Evolutionary conservation across 2,888 invertebrate species (phyloP).

Genomic region (Melanostoma scalare): DNA sequence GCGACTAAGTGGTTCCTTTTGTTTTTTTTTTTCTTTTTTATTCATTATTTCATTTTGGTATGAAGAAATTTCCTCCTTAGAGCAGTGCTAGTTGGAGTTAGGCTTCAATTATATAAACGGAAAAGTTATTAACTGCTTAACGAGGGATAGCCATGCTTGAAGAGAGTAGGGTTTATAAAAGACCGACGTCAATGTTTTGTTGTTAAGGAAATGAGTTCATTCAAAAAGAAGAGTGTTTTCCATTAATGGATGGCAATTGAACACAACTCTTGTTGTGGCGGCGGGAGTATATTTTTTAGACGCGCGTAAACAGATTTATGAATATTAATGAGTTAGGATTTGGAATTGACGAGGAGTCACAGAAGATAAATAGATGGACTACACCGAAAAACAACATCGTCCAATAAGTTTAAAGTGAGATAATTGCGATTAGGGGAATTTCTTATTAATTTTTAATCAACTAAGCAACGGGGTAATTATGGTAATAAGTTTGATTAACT

Average conservation of each 20-base stretch:
- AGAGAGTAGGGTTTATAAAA: conserved; percentile 9
- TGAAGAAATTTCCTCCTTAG: conserved; percentile 23
- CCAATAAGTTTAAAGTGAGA: not conserved
- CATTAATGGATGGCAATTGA: conserved; percentile 57
- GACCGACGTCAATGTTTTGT: conserved; percentile 14
- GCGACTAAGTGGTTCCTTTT: conserved; percentile 68
- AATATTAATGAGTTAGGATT: conserved; percentile 63
- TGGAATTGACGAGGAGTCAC: conserved; percentile 27
- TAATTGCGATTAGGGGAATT: not conserved
- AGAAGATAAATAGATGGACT: conserved; percentile 35
- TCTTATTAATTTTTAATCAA: too few relatives aligned
- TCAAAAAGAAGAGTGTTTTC: conserved; percentile 40
- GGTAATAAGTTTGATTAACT: too few relatives aligned
- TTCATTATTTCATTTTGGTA: not conserved
- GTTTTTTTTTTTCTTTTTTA: conserved; percentile 28
- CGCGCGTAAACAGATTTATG: conserved; percentile 62
- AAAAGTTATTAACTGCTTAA: conserved; percentile 72
- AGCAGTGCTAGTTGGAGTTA: not conserved
- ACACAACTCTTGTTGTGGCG: conserved; percentile 21
- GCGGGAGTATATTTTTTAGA: conserved; percentile 24
- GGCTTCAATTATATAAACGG: conserved; percentile 62
- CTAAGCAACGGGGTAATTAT: too few relatives aligned
- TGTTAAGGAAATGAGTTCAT: conserved; percentile 56
- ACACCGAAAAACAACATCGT: conserved; percentile 9
- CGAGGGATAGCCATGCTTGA: conserved; percentile 38